Conservation (phyloP, 2,113 vertebrate genomes). For the Phodopus roborovskii region DNA sequence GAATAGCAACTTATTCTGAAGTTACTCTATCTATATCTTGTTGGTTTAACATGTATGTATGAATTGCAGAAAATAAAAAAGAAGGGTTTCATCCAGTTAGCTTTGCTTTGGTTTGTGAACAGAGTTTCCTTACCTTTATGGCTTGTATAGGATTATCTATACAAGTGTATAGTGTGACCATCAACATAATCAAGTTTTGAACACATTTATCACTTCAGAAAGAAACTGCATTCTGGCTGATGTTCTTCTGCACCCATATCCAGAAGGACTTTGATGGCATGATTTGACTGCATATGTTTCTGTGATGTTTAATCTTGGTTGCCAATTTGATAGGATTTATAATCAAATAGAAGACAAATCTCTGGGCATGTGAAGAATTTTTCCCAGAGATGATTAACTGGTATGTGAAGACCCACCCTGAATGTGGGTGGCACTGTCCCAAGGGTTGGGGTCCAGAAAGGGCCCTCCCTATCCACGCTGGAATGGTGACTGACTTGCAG, state of each 20-base stretch:
- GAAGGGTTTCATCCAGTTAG: not conserved
- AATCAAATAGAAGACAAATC: not conserved
- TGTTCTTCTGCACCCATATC: not conserved
- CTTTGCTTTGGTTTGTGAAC: not conserved
- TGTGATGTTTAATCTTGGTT: not conserved
- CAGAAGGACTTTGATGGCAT: not conserved
- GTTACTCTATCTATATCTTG: not conserved
- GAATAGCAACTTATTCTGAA: slow-evolving; percentile 25
- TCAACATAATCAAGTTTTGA: not conserved
- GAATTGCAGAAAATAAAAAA: not conserved
- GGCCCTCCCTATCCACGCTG: not conserved
- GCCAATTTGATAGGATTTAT: not conserved
- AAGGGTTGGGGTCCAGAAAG: not conserved
- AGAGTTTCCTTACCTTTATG: not conserved
- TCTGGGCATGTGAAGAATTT: not conserved
- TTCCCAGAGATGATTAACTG: not conserved
- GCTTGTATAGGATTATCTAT: slow-evolving; percentile 10
- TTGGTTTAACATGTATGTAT: not conserved
- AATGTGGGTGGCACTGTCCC: not conserved
- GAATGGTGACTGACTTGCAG: not conserved
- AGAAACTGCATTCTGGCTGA: not conserved
- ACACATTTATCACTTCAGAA: slow-evolving; percentile 17
- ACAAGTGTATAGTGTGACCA: no score
- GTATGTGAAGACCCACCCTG: not conserved
- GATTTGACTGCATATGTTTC: not conserved